Base-by-base conservation (phyloP, 2,888 invertebrate genomes). In the Biston betularia region DNA sequence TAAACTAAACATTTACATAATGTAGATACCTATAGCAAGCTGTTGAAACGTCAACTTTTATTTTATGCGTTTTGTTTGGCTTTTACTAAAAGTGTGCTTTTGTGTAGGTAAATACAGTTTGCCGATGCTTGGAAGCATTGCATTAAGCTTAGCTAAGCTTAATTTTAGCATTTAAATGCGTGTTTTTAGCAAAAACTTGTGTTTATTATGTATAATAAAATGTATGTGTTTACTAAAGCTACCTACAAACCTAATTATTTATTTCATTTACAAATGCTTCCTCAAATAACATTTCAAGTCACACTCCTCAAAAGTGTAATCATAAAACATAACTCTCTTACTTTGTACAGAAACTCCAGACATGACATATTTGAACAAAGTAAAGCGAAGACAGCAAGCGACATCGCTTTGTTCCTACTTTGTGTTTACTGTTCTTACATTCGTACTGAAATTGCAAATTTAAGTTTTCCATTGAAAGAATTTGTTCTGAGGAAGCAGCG, bases 101-200 rank as follows among this genome's bases (percentile, higher is more conserved):
- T 60, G 54, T 55, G 34, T 38, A 7, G 6, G 7, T 45, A 33
- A 49, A 42, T 65, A 61, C 55, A 58, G 49, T 50, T 53, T 46
- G 63, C 48, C 24, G 35, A 49, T 54, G 12, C 62, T 42, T 57
- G 63, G 68, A 59, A 75, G 65, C 62, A 38, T 76, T 77, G 82
- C 81, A 68, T 78, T 60, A 88, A 87, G 88, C 88, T 83, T 77
- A 77, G 81, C 85, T 77, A 81, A 76, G 78, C 78, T 74, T 72
- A 73, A 76, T 80, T 80, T 82, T 81, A 80, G 84, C 84, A 76
- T 77, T 73, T 74, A 6, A 38, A 79, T 84, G 86, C 86, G 85
- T 86, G 87, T 66, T 61, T 59, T 50, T 73, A 81, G 82, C 83
- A 72, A 73, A 24, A 75, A 74, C 62, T 70, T 54, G 79, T 77